Conservation (phyloP, 1,140 invertebrate genomes). For the Gryon sp. region DNA sequence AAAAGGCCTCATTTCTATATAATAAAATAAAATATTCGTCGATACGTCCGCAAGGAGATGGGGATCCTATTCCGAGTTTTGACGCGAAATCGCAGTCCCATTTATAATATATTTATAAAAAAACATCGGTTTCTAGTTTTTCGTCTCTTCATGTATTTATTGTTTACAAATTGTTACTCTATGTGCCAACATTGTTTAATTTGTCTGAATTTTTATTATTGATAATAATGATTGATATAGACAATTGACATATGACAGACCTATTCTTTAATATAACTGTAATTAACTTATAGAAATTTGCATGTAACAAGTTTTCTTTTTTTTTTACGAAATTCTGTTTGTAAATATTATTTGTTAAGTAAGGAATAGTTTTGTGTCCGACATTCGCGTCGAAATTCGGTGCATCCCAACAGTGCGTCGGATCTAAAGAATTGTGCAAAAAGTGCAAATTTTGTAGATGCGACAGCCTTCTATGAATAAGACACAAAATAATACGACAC, state of each 20-base stretch:
- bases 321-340: neutral
- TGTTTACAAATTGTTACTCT: neutral
- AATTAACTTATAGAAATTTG: too few species aligned
- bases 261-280: too few species aligned
- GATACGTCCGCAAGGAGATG: constrained; percentile 27
- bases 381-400: constrained; percentile 13
- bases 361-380: neutral
- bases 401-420: constrained; percentile 13
- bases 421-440: constrained; percentile 12
- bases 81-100: constrained; percentile 19
- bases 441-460: constrained; percentile 18
- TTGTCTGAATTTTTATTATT: too few species aligned
- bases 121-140: constrained; percentile 5
- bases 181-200: constrained; percentile 12
- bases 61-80: constrained; percentile 6
- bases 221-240: too few species aligned
- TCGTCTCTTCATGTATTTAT: neutral
- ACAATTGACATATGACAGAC: too few species aligned
- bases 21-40: constrained; percentile 17
- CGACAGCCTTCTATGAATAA: constrained; percentile 39
- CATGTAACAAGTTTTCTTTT: too few species aligned
- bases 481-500: constrained; percentile 16
- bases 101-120: constrained; percentile 19
- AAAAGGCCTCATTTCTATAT: constrained; percentile 48
- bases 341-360: constrained; percentile 17